Evolutionary conservation across 2,888 invertebrate genomes (phyloP), one percentile per base, ranked within the genome.

Genomic region (Drosophila lutescens): DNA sequence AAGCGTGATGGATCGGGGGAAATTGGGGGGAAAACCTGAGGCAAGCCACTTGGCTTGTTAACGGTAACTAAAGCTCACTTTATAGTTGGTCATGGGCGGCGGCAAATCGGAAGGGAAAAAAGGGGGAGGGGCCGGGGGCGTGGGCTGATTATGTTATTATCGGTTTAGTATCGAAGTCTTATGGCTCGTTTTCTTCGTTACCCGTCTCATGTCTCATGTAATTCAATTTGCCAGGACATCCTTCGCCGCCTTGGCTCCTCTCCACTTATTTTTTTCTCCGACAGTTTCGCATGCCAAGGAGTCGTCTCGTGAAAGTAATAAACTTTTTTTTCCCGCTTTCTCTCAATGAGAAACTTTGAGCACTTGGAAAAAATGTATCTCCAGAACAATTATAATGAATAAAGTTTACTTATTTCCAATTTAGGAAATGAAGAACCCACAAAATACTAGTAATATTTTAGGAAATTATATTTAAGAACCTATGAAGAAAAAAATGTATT

Each of bases 111-210:
- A 5, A 20, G 44, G 8, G 6, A 17, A n/a, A 46, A n/a, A 34
- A n/a, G n/a, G 12, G 34, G 20, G 20, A 26, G 34, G 46, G 50
- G 30, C 8, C 8, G 30, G 26, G 30, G 43, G 17, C 36, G 50
- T 30, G 66, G 63, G 50, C 76, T 73, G 84, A 88, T 88, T 85
- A 86, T 84, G 87, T 79, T 85, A 88, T 85, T 85, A 88, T 88
- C 87, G 87, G 85, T 79, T 88, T 84, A 88, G 81, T 88, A 87
- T 88, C 79, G 79, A 87, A 66, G 58, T 78, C 65, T 67, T 60
- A 69, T 69, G 71, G 56, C 75, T 68, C 68, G 66, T 60, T 55
- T 50, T 32, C 51, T 36, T 43, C 56, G 74, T 53, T 72, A 55
- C 57, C 62, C 65, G 49, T 50, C 66, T 72, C 59, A 51, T 62